A percentile compares a stretch with the other conserved stretches of the same genome.
phyloP scores from a whole-genome alignment of 2,113 vertebrate species.

The Sarotherodon lohbergeri region DNA sequence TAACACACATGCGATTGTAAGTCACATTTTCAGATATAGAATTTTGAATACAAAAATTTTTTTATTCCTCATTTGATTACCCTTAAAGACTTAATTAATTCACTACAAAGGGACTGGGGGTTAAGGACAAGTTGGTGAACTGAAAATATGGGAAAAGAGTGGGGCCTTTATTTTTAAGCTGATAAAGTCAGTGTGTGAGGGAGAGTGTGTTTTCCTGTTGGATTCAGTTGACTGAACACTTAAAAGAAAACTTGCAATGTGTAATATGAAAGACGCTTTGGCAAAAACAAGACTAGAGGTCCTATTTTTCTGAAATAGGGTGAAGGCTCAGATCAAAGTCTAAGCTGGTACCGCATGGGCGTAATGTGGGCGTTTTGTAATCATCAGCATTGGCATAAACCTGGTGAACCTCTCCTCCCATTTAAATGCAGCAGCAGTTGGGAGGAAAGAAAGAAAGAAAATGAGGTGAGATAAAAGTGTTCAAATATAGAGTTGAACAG shows the following conservation, averaged over 20 bases:
- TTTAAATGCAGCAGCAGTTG: neutral
- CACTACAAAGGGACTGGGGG: neutral
- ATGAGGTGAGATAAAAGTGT: neutral
- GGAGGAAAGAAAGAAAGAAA: neutral
- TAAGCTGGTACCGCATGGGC: neutral
- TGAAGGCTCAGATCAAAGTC: neutral
- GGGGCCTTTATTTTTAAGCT: neutral
- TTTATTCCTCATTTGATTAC: neutral
- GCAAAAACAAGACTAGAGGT: neutral
- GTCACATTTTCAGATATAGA: neutral
- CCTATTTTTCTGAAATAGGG: neutral
- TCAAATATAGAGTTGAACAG: neutral
- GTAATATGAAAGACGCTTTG: neutral
- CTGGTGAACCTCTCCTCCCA: neutral
- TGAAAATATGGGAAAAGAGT: neutral
- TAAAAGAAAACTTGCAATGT: neutral
- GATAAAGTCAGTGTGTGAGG: neutral
- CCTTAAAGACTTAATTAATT: neutral
- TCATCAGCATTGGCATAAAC: neutral
- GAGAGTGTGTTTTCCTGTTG: neutral
- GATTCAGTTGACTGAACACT: neutral
- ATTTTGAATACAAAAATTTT: neutral
- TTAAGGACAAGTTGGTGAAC: neutral
- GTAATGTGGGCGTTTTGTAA: neutral
- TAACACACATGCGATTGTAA: neutral